Conservation (phyloP, 2,113 vertebrate species). For the Ameiurus melas region DNA sequence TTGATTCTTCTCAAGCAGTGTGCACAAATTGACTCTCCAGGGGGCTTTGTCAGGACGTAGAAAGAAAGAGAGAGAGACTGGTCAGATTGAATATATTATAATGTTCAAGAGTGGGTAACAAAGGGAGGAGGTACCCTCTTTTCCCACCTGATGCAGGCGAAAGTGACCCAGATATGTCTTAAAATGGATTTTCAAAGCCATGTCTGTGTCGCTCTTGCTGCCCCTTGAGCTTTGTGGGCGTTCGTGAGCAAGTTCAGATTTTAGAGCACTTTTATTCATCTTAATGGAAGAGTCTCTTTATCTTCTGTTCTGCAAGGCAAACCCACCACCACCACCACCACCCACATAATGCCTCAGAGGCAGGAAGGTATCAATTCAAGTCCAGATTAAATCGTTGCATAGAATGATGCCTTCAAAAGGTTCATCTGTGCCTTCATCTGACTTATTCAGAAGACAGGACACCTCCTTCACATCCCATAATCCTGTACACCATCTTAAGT, state of each 20-base stretch:
- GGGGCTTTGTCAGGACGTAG: conserved; percentile 38
- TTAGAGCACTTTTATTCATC: background rate
- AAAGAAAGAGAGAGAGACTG: background rate
- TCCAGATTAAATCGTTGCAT: background rate
- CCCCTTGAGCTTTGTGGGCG: background rate
- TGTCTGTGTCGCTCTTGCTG: background rate
- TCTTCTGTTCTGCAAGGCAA: background rate
- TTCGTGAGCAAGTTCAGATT: background rate
- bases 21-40: conserved; percentile 56
- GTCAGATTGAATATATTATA: conserved; percentile 15
- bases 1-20: conserved; percentile 41
- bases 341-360: background rate
- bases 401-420: background rate
- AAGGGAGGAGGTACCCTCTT: background rate
- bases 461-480: background rate
- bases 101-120: background rate
- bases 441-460: background rate
- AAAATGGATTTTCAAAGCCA: conserved; percentile 12
- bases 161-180: conserved; percentile 36
- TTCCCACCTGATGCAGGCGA: conserved; percentile 2
- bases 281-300: no score
- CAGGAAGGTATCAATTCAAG: background rate
- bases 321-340: background rate
- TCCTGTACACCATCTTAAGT: background rate
- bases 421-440: background rate